Conservation (phyloP, 2,797 vertebrate species). For the Typhlichthys eigenmanni region DNA sequence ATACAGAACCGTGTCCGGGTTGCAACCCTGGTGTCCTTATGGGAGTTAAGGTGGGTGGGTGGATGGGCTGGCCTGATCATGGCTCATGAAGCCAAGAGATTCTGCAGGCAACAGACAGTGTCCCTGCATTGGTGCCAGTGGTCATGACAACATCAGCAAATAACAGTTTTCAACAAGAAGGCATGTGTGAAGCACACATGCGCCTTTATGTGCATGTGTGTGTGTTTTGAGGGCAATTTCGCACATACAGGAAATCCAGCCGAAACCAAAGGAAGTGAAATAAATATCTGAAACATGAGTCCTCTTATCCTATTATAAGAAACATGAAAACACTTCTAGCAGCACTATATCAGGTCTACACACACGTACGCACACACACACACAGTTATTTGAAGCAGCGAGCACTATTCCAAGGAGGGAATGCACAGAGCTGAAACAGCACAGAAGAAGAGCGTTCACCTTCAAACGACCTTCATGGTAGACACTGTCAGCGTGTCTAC, state of each 20-base stretch:
- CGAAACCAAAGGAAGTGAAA: not conserved
- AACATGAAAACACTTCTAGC: slow-evolving; percentile 12
- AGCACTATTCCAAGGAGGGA: slow-evolving; percentile 1
- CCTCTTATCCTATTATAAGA: not conserved
- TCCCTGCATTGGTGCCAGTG: not conserved
- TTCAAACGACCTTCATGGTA: slow-evolving; percentile 70
- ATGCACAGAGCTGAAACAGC: slow-evolving; percentile 17
- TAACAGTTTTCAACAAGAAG: slow-evolving; percentile 2
- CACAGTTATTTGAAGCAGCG: not conserved
- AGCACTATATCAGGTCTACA: not conserved
- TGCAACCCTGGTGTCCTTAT: too few relatives aligned
- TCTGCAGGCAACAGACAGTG: not conserved
- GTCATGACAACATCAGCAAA: not conserved
- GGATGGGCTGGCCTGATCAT: not conserved
- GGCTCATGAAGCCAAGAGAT: not conserved
- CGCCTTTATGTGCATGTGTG: slow-evolving; percentile 1
- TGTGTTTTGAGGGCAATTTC: not conserved
- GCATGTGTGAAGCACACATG: not conserved
- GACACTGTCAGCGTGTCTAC: slow-evolving; percentile 40
- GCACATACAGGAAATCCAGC: not conserved
- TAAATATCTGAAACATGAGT: slow-evolving; percentile 1
- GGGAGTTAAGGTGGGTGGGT: not conserved
- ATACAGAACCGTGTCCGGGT: not conserved
- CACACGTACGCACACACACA: not conserved
- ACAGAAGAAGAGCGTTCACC: slow-evolving; percentile 56